These are phyloP conservation scores for Notamacropus eugenii DNA, from an alignment of 2,797 vertebrate species.

Conservation along the genomic window DNA sequence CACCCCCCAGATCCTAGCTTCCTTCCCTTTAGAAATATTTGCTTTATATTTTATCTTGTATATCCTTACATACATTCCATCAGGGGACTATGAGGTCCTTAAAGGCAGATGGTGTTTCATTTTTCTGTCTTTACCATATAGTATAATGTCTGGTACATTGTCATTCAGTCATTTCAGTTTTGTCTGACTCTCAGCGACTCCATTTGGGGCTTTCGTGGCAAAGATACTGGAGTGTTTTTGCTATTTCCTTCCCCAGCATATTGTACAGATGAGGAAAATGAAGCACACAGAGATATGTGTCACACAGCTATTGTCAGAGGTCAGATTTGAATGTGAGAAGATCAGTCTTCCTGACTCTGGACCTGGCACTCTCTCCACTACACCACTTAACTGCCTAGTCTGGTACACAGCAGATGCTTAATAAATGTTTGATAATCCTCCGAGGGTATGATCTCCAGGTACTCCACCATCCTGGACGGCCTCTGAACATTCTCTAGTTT, in stretches of 20 bases:
- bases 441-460: not conserved
- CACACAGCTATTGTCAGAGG: not conserved
- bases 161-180: not conserved
- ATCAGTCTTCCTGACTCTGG: not conserved
- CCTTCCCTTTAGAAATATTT: not conserved
- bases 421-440: not conserved
- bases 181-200: accelerated
- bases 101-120: too few relatives aligned
- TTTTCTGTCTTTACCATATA: not conserved
- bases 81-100: not conserved
- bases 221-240: not conserved
- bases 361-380: not conserved
- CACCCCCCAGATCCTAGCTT: not conserved
- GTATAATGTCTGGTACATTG: not conserved
- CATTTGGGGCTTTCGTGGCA: not conserved
- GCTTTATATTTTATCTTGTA: not conserved
- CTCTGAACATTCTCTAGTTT: not conserved
- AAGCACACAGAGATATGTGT: not conserved
- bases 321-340: not conserved
- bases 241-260: not conserved
- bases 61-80: not conserved
- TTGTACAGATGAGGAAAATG: not conserved
- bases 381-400: not conserved
- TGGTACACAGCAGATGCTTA: not conserved
- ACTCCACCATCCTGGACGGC: not conserved